phyloP scores from a whole-genome alignment of 1,140 invertebrate species.

The Aradophagus sp. region DNA sequence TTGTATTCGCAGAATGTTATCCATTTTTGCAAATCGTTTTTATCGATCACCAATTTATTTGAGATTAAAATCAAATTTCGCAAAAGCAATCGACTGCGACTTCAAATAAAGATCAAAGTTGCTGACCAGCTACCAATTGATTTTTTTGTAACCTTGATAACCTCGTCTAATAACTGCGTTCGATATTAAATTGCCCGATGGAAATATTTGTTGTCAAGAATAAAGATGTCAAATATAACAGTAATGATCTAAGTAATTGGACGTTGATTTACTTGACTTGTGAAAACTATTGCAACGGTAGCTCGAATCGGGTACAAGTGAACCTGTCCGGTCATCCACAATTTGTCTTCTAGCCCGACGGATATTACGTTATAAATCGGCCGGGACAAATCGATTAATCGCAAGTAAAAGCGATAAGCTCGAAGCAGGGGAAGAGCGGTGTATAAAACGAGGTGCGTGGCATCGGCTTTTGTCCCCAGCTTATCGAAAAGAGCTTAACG shows the following conservation, averaged over 20 bases:
- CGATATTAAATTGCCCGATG: too few species aligned
- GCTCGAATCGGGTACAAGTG: constrained; percentile 17
- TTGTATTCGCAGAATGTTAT: too few species aligned
- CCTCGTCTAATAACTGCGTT: too few species aligned
- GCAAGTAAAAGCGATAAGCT: constrained; percentile 59
- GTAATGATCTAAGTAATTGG: constrained; percentile 41
- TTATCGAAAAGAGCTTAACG: constrained; percentile 50
- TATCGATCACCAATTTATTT: too few species aligned
- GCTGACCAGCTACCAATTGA: too few species aligned
- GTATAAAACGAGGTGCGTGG: constrained; percentile 48
- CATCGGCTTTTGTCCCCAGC: constrained; percentile 45
- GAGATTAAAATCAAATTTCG: too few species aligned
- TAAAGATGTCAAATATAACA: constrained; percentile 23
- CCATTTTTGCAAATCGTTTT: too few species aligned
- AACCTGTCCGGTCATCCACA: constrained; percentile 49
- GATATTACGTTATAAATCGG: constrained; percentile 61
- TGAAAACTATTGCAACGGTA: constrained; percentile 34
- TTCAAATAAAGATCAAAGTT: too few species aligned
- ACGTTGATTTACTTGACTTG: constrained; percentile 45
- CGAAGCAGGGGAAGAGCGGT: constrained; percentile 35
- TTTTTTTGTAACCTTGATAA: too few species aligned
- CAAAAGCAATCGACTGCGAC: too few species aligned
- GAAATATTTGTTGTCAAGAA: neutral
- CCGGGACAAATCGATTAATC: constrained; percentile 58
- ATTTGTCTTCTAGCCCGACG: constrained; percentile 50